A percentile compares a stretch with the other conserved stretches of the same genome.
phyloP scores from a whole-genome alignment of 2,797 vertebrate species.

The Pogoniulus pusillus region DNA sequence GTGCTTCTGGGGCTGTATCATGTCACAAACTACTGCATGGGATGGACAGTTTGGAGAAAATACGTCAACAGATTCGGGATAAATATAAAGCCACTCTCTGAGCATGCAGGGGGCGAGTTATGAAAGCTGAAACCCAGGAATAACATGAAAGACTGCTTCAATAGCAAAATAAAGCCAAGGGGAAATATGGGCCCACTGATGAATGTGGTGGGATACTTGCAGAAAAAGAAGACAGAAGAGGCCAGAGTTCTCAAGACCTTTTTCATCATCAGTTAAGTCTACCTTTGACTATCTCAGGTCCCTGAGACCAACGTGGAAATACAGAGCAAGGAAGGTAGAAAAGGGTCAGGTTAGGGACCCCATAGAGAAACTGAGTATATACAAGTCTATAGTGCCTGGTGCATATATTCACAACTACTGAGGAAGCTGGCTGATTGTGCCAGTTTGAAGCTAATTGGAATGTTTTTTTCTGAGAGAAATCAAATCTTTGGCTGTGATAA shows the following conservation, averaged over 20 bases:
- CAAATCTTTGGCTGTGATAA: too few relatives aligned
- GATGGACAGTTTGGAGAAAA: background rate
- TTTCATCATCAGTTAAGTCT: background rate
- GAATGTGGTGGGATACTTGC: background rate
- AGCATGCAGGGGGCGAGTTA: accelerated
- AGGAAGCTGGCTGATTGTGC: background rate
- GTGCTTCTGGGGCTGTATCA: background rate
- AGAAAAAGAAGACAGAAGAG: background rate
- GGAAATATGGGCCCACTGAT: background rate
- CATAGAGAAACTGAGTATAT: background rate
- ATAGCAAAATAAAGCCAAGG: background rate
- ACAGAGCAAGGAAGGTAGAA: background rate
- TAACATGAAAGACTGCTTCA: background rate
- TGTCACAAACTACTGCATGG: accelerated
- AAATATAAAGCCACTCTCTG: accelerated
- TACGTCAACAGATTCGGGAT: background rate
- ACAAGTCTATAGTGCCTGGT: background rate
- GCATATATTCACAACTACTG: background rate
- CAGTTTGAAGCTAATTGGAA: too few relatives aligned
- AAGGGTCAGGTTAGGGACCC: background rate
- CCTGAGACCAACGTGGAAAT: background rate
- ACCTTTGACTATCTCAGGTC: background rate
- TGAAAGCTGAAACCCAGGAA: background rate
- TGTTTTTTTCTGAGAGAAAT: too few relatives aligned
- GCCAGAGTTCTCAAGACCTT: accelerated